phyloP scores from a whole-genome alignment of 1,140 invertebrate species.

The Frieseomelitta varia region DNA sequence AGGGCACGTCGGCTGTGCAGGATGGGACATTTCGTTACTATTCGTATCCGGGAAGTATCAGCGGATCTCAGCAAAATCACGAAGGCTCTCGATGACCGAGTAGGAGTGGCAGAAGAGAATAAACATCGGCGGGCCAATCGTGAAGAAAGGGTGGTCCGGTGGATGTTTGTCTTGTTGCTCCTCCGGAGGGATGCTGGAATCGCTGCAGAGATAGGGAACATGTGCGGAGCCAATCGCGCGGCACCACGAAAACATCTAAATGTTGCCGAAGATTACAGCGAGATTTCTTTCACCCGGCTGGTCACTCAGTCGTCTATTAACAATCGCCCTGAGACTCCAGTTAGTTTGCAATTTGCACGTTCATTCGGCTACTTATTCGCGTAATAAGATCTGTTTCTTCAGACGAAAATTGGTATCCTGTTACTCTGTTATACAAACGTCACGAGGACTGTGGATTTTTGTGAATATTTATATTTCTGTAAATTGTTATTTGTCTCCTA shows the following conservation, averaged over 20 bases:
- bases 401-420: not conserved
- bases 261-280: slow-evolving; percentile 18
- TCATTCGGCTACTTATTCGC: not conserved
- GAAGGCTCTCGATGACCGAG: slow-evolving; percentile 19
- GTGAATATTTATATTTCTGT: not conserved
- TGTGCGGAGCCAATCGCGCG: slow-evolving; percentile 61
- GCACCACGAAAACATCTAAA: slow-evolving; percentile 50
- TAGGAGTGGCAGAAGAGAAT: slow-evolving; percentile 69
- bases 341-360: not conserved
- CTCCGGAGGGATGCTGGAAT: slow-evolving; percentile 65
- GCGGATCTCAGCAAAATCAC: not conserved
- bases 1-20: too few relatives aligned
- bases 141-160: slow-evolving; percentile 72
- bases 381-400: not conserved
- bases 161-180: slow-evolving; percentile 70
- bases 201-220: slow-evolving; percentile 43
- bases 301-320: slow-evolving; percentile 58
- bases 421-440: not conserved
- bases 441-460: not conserved
- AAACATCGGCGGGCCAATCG: slow-evolving; percentile 76
- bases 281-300: slow-evolving; percentile 46
- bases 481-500: not conserved
- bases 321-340: slow-evolving; percentile 31
- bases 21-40: not conserved
- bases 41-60: not conserved